Evolutionary conservation across 2,797 vertebrate species (phyloP), one percentile per base, ranked within the genome.

Genomic region (Falco rusticolus): DNA sequence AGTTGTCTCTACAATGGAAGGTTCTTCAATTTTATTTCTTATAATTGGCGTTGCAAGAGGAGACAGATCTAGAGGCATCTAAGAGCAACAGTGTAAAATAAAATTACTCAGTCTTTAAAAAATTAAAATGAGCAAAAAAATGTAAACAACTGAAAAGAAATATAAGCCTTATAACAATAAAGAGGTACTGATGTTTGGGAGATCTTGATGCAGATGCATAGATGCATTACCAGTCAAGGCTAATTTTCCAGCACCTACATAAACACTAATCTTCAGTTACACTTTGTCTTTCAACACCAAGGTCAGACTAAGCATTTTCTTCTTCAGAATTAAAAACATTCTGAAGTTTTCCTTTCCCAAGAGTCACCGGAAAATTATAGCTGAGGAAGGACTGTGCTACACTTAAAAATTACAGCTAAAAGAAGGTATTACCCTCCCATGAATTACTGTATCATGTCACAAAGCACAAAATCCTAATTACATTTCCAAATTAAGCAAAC

Each of bases 51-150:
- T 99, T 69, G 98, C 99, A 95, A 99, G 99, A 95, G 99, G 99
- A 65, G 99, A 99, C 97, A 99, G 98, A 98, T 99, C 99, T 98
- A 99, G 97, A 47, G 99, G 99, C 98, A 99, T 98, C 99, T 99
- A 86, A 74, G 63, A 96, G 33, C 54, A 90, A 90, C 8, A 84
- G 50, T 7, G 56, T 59, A 85, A 76, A 94, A 70, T 37, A 87
- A 85, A 89, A 79, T 54, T 22, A 92, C 25, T 61, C 21, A 63
- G 9, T 47, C 21, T 78, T 68, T 43, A 64, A 66, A 77, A 90
- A 71, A 45, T 34, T 37, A 33, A 54, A 76, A 45, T 22, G 70
- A 0, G 1, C 9, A 92, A 92, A 16, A 82, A 92, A 83, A 85
- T 8, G 9, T 15, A 74, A 94, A 37, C 28, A 71, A 45, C 33